Conservation (phyloP, 2,888 invertebrate genomes). For the Cartodere bifasciata region DNA sequence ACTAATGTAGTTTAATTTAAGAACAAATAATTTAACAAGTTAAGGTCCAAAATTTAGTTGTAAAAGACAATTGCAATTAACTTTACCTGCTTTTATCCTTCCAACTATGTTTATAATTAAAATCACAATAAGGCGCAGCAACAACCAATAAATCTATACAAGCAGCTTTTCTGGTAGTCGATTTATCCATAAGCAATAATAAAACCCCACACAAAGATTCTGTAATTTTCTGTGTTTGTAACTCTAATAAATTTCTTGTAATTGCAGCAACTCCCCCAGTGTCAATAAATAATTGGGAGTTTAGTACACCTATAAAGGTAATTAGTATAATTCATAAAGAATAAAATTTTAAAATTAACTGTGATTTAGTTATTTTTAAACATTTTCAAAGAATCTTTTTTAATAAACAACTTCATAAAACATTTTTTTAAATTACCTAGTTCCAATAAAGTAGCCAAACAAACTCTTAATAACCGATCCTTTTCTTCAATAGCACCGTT, state of each 20-base stretch:
- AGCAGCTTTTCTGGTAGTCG: conserved; percentile 61
- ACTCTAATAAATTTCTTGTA: conserved; percentile 70
- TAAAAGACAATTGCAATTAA: conserved; percentile 1
- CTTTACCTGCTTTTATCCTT: conserved; percentile 56
- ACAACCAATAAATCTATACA: conserved; percentile 75
- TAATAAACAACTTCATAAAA: conserved; percentile 1
- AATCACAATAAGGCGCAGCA: conserved; percentile 88
- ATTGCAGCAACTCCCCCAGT: conserved; percentile 76
- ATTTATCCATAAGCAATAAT: conserved; percentile 73
- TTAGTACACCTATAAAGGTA: conserved; percentile 53
- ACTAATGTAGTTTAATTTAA: conserved; percentile 3
- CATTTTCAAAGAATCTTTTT: conserved; percentile 1
- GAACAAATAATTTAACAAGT: not conserved
- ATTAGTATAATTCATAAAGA: not conserved
- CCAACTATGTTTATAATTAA: conserved; percentile 63
- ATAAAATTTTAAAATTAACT: not conserved
- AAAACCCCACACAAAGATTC: conserved; percentile 84
- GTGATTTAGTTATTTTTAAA: not conserved
- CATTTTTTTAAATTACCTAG: conserved; percentile 42
- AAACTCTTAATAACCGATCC: conserved; percentile 72
- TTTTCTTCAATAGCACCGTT: conserved; percentile 68
- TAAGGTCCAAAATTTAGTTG: not conserved
- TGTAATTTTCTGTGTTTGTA: conserved; percentile 76
- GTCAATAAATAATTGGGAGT: conserved; percentile 65
- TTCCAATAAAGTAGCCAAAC: conserved; percentile 80